phyloP scores from a whole-genome alignment of 1,140 invertebrate species.

The Vollenhovia emeryi region DNA sequence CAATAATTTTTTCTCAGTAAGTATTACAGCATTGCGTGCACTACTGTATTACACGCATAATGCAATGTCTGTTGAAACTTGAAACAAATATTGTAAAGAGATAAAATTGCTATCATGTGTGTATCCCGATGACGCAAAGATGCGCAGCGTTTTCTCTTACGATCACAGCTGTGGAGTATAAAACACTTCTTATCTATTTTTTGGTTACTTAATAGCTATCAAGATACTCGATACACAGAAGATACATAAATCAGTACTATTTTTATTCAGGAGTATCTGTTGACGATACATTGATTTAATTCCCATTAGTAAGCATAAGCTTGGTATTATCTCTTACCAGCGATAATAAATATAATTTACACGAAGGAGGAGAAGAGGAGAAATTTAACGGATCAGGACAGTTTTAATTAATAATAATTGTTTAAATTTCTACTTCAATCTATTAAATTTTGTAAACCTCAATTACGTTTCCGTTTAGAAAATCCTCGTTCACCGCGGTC shows the following conservation, averaged over 20 bases:
- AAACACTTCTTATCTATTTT: not conserved
- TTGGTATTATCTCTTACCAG: not conserved
- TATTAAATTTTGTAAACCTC: not conserved
- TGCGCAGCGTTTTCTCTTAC: not conserved
- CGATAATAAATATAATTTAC: not conserved
- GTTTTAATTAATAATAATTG: not conserved
- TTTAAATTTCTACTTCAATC: too few relatives aligned
- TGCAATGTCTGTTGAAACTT: not conserved
- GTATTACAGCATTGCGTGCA: not conserved
- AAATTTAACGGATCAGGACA: not conserved
- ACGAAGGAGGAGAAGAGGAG: not conserved
- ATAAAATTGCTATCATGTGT: not conserved
- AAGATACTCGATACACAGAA: not conserved
- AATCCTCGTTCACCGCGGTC: not conserved
- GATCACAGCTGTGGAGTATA: not conserved
- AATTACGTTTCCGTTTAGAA: not conserved
- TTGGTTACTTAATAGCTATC: not conserved
- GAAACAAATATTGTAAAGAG: conserved; percentile 4
- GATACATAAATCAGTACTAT: not conserved
- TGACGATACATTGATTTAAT: too few relatives aligned
- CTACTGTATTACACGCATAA: too few relatives aligned
- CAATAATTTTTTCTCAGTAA: too few relatives aligned
- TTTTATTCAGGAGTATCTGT: not conserved
- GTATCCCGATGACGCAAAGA: not conserved
- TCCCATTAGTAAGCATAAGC: not conserved